Evolutionary conservation across 2,797 vertebrate genomes (phyloP), one percentile per base, ranked within the genome.

Genomic region (Melanotaenia nigrans): DNA sequence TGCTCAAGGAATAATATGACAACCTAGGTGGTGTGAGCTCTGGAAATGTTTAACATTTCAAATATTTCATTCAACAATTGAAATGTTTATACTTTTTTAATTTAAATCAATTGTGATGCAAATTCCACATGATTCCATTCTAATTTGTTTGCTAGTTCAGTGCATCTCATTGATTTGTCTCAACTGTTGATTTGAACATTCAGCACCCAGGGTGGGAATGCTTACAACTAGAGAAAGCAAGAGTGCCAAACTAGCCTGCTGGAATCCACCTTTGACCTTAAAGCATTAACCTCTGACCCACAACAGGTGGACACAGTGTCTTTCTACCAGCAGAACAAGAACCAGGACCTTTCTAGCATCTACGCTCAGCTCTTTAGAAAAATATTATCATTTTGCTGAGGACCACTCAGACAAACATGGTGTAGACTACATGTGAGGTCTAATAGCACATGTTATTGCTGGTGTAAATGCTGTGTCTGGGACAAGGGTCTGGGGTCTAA

Each of bases 241-340:
- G 79, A 90, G 82, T 85, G 87, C 79, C 82, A 84, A 79, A 77
- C 65, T 81, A 79, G 82, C 85, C 75, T 83, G 92, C 91, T 93
- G 89, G 89, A 94, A 89, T 93, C 82, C 93, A 93, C 92, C 93
- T 92, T 73, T 94, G 92, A 94, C 93, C 94, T 87, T 45, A 67
- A 40, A 77, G 92, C 91, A 94, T 95, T 95, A 95, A 78, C 94
- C 93, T 78, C 54, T 93, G 93, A 93, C 93, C 93, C 54, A 73
- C 75, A 87, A 95, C 95, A 95, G 95, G 94, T 95, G 95, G 89
- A 91, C 91, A 90, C 84, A 49, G 84, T 94, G 94, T 95, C 93
- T 87, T 82, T 87, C 45, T 81, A 79, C 72, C 62, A 85, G 78
- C n/a, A 60, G 77, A 82, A 89, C 77, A 83, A 91, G 90, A 82